Conservation (phyloP, 2,888 invertebrate species). For the Chrysina gloriosa region DNA sequence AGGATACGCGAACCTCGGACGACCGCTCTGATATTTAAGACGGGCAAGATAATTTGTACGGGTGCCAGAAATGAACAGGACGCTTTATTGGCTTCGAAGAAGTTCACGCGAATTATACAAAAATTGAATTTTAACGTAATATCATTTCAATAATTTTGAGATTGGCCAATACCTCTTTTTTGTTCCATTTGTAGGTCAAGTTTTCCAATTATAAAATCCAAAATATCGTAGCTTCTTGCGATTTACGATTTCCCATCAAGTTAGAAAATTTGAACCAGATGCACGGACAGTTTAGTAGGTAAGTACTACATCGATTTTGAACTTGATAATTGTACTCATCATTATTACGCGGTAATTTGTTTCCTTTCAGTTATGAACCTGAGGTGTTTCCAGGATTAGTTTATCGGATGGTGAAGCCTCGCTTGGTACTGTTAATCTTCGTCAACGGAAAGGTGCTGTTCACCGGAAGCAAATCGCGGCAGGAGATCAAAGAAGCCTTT, state of each 20-base stretch:
- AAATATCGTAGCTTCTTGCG: slow-evolving; percentile 82
- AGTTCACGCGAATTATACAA: slow-evolving; percentile 85
- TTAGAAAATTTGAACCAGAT: slow-evolving; percentile 79
- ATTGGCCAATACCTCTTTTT: too few relatives aligned
- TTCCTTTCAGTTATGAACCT: slow-evolving; percentile 86
- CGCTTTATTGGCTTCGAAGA: slow-evolving; percentile 80
- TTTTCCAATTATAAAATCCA: slow-evolving; percentile 83
- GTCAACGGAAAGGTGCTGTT: slow-evolving; percentile 99
- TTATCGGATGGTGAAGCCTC: slow-evolving; percentile 96
- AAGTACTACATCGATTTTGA: slow-evolving; percentile 11
- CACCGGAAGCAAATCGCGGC: slow-evolving; percentile 93
- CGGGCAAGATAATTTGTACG: slow-evolving; percentile 86
- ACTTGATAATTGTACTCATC: neutral
- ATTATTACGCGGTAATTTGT: neutral
- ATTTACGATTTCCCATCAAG: slow-evolving; percentile 79
- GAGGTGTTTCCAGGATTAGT: slow-evolving; percentile 99
- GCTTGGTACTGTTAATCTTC: slow-evolving; percentile 96
- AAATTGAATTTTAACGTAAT: slow-evolving; percentile 82
- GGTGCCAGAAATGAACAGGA: slow-evolving; percentile 83
- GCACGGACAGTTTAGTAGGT: slow-evolving; percentile 75
- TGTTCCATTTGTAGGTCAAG: slow-evolving; percentile 71
- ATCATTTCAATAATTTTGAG: slow-evolving; percentile 46
- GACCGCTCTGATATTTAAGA: slow-evolving; percentile 80
- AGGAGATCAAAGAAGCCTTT: slow-evolving; percentile 92
- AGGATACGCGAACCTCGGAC: slow-evolving; percentile 82